Evolutionary conservation across 2,797 vertebrate genomes (phyloP).

Genomic region (Myotis myotis): DNA sequence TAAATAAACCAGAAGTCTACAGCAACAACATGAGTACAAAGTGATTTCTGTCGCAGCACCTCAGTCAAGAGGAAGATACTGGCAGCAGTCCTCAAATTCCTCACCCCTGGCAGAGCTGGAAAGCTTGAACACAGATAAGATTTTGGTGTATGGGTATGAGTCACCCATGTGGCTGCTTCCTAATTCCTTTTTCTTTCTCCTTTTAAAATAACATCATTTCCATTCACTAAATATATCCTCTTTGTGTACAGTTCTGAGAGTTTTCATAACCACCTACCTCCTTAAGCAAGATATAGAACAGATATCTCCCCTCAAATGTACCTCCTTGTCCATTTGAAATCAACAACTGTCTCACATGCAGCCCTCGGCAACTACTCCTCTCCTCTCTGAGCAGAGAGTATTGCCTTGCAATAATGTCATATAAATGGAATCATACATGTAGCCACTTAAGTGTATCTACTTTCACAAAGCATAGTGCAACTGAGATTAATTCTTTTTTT

Average conservation of each 20-base stretch:
- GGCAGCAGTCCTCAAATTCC: neutral
- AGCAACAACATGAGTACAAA: neutral
- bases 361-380: neutral
- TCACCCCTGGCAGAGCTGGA: neutral
- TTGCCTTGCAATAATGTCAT: neutral
- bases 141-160: neutral
- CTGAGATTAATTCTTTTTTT: neutral
- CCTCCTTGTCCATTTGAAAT: neutral
- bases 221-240: neutral
- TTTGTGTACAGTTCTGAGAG: neutral
- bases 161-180: neutral
- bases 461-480: neutral
- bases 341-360: neutral
- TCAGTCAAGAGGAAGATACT: neutral
- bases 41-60: neutral
- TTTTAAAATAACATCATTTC: neutral
- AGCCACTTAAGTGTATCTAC: neutral
- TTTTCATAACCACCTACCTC: neutral
- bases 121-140: neutral
- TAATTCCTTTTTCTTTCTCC: neutral
- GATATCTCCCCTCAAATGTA: neutral
- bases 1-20: neutral
- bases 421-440: neutral
- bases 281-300: neutral
- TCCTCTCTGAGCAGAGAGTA: neutral